Base-by-base conservation (phyloP, 2,888 invertebrate species). In the Tachina grossa region DNA sequence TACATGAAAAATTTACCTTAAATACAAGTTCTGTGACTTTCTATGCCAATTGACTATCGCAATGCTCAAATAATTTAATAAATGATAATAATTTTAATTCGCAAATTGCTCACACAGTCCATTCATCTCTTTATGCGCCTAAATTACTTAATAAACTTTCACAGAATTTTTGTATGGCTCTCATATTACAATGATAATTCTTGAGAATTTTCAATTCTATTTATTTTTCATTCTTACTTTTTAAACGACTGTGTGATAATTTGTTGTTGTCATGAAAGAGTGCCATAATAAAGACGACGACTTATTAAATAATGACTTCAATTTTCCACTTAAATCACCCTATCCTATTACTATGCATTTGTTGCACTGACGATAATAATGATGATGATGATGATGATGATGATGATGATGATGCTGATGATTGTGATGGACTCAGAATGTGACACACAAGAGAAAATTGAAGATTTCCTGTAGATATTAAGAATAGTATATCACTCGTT, bases 241-340 rank as follows among this genome's bases (percentile, higher is more conserved):
- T 53, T 16, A 47, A 47, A 51, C 19, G 49, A 16, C 49, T 59
- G 49, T 78, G 61, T 45, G 43, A 63, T 61, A 79, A 71, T 71
- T 63, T 79, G 61, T 79, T 43, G 61, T 45, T 43, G 61, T 43
- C 39, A 71, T 79, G 61, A 39, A 53, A 63, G 51, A 51, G 59
- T 71, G 63, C 63, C 69, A 71, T 45, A 68, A 81, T 59, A 68
- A 55, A 75, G 45, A 55, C 75, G 53, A 61, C 22, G 81, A 75
- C 75, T 81, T 81, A 81, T 81, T 81, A 75, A 81, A 81, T 75
- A 81, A 81, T 75, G 53, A 69, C 81, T 68, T 69, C 41, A 81
- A 81, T 81, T 75, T 61, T 75, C 61, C 63, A 68, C 68, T 75
- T 45, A 63, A 53, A 81, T 75, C 81, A 81, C 74, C 74, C 80